Evolutionary conservation across 2,888 invertebrate species (phyloP).

Genomic region (Aphrophora alni): DNA sequence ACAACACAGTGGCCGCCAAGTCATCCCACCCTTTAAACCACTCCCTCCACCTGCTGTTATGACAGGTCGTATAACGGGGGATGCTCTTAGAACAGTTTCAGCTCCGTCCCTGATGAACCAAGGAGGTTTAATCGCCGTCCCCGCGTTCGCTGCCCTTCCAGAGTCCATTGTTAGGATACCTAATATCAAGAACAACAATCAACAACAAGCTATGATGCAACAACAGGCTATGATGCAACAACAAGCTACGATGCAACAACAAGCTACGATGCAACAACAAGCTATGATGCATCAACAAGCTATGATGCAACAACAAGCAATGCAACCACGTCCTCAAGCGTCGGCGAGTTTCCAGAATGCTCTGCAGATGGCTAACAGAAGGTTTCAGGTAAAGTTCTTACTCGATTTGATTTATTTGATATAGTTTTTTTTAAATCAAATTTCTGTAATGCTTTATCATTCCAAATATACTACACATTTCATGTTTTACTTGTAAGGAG

Average conservation of each 20-base stretch:
- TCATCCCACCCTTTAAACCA: slow-evolving; percentile 81
- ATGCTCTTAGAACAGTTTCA: slow-evolving; percentile 49
- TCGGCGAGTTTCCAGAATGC: slow-evolving; percentile 58
- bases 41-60: slow-evolving; percentile 48
- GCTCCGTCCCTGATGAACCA: slow-evolving; percentile 49
- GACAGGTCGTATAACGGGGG: slow-evolving; percentile 49
- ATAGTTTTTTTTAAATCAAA: neutral
- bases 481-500: no score
- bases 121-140: slow-evolving; percentile 56
- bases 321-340: slow-evolving; percentile 53
- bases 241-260: no score
- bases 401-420: neutral
- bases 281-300: slow-evolving; percentile 24
- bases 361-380: slow-evolving; percentile 56
- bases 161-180: slow-evolving; percentile 65
- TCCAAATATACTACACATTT: no score
- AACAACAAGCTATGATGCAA: slow-evolving; percentile 46
- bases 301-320: no score
- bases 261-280: no score
- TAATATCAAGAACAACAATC: slow-evolving; percentile 50
- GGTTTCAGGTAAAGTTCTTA: slow-evolving; percentile 50
- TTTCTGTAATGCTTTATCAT: no score
- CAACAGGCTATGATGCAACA: no score
- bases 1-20: slow-evolving; percentile 54
- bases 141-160: slow-evolving; percentile 64